Conservation (phyloP, 1,140 invertebrate genomes). For the Aporrectodea caliginosa region DNA sequence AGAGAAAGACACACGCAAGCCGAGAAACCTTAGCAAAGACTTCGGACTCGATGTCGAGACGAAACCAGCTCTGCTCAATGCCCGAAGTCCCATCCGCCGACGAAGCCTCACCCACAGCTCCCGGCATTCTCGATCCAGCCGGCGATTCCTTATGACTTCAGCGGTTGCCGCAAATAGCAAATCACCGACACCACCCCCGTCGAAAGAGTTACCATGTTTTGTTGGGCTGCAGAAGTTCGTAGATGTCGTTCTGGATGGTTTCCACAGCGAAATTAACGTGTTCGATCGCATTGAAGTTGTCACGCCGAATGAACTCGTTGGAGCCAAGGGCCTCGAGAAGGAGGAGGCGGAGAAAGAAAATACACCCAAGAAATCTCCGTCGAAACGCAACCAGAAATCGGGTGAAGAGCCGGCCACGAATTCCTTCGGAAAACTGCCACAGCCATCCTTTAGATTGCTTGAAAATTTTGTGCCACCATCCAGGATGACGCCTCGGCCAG, state of each 20-base stretch:
- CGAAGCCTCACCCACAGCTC: background rate
- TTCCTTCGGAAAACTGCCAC: conserved; percentile 62
- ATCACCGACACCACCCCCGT: background rate
- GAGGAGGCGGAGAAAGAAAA: conserved; percentile 24
- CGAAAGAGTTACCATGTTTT: background rate
- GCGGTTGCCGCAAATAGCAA: background rate
- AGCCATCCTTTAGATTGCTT: conserved; percentile 75
- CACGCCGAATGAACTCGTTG: background rate
- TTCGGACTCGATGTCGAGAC: background rate
- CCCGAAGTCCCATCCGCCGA: background rate
- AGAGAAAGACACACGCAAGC: background rate
- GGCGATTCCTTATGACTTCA: background rate
- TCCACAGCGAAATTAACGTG: conserved; percentile 4
- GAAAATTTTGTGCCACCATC: conserved; percentile 69
- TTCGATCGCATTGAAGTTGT: conserved; percentile 7
- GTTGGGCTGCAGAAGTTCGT: conserved; percentile 12
- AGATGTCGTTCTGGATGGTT: conserved; percentile 7
- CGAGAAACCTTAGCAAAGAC: background rate
- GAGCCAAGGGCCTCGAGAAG: conserved; percentile 6
- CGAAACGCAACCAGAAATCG: background rate
- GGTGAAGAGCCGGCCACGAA: background rate
- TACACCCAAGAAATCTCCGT: background rate
- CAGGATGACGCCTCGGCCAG: conserved; percentile 72
- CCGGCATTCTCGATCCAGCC: background rate
- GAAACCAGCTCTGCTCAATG: background rate